phyloP scores from a whole-genome alignment of 1,140 invertebrate genomes.

The Microplitis mediator region DNA sequence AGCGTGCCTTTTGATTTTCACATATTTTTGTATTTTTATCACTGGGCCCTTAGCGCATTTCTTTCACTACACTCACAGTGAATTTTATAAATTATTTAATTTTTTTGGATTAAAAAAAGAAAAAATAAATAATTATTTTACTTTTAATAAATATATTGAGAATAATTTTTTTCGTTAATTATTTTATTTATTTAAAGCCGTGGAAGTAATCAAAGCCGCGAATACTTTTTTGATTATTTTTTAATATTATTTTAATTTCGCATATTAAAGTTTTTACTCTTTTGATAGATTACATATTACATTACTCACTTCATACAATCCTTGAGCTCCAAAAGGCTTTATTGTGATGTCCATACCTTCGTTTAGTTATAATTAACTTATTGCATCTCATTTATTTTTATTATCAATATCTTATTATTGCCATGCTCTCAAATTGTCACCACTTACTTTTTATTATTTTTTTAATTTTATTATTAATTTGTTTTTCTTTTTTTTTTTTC shows the following conservation, averaged over 20 bases:
- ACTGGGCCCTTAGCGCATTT: no score
- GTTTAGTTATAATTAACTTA: slow-evolving; percentile 6
- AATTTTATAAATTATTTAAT: neutral
- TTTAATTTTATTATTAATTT: neutral
- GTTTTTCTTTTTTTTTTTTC: neutral
- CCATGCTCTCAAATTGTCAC: neutral
- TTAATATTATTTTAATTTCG: neutral
- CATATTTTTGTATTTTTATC: no score
- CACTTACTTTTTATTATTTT: neutral
- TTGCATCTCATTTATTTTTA: neutral
- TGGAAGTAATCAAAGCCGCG: slow-evolving; percentile 21
- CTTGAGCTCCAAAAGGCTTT: slow-evolving; percentile 14
- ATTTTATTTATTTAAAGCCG: slow-evolving; percentile 9
- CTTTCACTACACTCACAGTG: neutral
- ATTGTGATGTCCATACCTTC: no score
- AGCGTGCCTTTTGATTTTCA: no score
- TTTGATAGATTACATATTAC: neutral
- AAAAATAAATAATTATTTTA: neutral
- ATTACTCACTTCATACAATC: neutral
- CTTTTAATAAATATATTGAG: slow-evolving; percentile 16
- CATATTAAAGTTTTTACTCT: neutral
- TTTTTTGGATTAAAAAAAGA: neutral
- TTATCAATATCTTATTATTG: neutral
- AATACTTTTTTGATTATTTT: slow-evolving; percentile 10
- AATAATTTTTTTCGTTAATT: slow-evolving; percentile 5